Evolutionary conservation across 2,113 vertebrate genomes (phyloP).

Genomic region (Propithecus coquereli): DNA sequence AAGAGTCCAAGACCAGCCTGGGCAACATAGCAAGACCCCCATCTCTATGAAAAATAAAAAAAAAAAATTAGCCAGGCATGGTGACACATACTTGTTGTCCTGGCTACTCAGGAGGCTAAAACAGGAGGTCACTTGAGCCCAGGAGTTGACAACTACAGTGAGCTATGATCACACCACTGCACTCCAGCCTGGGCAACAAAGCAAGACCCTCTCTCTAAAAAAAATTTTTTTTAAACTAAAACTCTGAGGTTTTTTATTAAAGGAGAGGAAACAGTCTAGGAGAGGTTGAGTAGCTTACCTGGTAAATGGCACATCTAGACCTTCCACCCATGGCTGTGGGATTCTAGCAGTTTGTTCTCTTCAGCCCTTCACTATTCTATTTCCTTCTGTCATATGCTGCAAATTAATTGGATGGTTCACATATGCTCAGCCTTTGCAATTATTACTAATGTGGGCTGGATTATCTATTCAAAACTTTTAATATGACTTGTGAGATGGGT

Average conservation of each 20-base stretch:
- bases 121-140: too few relatives aligned
- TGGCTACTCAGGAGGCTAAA: too few relatives aligned
- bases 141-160: too few relatives aligned
- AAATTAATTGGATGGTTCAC: background rate
- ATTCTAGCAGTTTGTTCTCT: background rate
- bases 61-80: too few relatives aligned
- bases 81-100: too few relatives aligned
- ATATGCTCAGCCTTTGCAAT: background rate
- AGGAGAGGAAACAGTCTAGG: background rate
- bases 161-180: too few relatives aligned
- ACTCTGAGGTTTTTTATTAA: background rate
- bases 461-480: slow-evolving; percentile 33
- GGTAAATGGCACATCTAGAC: background rate
- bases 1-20: too few relatives aligned
- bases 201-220: too few relatives aligned
- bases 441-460: background rate
- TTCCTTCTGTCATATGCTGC: background rate
- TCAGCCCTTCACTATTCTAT: background rate
- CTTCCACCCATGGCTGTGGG: background rate
- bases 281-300: background rate
- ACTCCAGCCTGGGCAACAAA: too few relatives aligned
- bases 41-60: too few relatives aligned
- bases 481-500: background rate
- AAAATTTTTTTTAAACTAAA: background rate
- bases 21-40: too few relatives aligned